Conservation (phyloP, 2,113 vertebrate genomes). For the Muscicapa adusta region DNA sequence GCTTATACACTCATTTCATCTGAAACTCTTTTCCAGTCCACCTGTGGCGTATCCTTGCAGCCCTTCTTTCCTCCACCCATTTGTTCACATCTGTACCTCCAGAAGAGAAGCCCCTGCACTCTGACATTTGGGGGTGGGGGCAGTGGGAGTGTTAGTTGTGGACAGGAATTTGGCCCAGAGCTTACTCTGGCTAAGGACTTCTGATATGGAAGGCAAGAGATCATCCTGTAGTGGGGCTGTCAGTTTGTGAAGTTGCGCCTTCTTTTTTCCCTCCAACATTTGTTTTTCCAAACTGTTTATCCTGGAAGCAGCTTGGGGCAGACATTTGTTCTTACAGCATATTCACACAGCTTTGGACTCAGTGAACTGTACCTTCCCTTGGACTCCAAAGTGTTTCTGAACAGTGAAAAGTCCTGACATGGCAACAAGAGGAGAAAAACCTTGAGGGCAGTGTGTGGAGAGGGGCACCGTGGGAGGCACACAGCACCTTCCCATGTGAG, state of each 20-base stretch:
- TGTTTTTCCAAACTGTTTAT: not conserved
- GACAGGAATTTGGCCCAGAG: not conserved
- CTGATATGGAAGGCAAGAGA: not conserved
- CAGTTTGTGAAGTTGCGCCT: not conserved
- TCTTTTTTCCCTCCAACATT: not conserved
- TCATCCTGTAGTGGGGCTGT: not conserved
- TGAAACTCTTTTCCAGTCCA: not conserved
- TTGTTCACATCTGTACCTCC: not conserved
- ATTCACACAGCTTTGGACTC: not conserved
- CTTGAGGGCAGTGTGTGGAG: accelerated
- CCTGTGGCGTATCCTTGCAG: not conserved
- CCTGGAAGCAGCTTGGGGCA: not conserved
- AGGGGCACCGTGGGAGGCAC: accelerated
- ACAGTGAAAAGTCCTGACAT: not conserved
- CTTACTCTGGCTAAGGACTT: not conserved
- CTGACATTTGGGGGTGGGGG: not conserved
- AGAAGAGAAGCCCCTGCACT: not conserved
- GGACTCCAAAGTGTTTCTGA: not conserved
- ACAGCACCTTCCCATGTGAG: accelerated
- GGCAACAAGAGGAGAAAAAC: not conserved
- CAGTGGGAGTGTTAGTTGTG: not conserved
- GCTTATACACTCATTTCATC: not conserved
- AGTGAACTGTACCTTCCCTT: not conserved
- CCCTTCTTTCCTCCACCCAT: not conserved
- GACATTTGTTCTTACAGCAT: not conserved